Evolutionary conservation across 1,140 invertebrate species (phyloP).

Genomic region (Ceratosolen solmsi): DNA sequence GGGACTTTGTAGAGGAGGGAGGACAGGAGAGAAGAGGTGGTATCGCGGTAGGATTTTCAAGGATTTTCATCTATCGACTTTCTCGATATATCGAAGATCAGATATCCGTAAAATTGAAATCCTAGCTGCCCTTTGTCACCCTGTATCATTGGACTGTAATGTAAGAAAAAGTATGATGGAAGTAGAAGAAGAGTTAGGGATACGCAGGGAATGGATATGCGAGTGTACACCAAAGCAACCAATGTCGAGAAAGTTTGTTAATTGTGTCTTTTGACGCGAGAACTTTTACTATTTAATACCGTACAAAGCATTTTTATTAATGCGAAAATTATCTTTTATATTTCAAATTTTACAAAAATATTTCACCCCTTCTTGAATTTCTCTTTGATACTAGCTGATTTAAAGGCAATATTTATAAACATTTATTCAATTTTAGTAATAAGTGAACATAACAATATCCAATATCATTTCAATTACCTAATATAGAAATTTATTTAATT

Average conservation of each 20-base stretch:
- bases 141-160: neutral
- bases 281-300: too few species aligned
- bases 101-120: slow-evolving; percentile 48
- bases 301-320: too few species aligned
- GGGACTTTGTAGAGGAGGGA: neutral
- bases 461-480: too few species aligned
- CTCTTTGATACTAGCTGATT: too few species aligned
- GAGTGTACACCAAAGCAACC: neutral
- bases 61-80: slow-evolving; percentile 30
- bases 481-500: too few species aligned
- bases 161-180: neutral
- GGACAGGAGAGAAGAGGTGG: neutral
- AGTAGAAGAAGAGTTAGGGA: neutral
- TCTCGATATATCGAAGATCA: slow-evolving; percentile 33
- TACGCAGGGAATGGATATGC: neutral
- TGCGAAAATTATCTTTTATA: too few species aligned
- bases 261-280: slow-evolving; percentile 4
- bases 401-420: too few species aligned
- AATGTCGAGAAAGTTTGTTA: slow-evolving; percentile 29
- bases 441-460: too few species aligned
- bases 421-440: too few species aligned
- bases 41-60: neutral
- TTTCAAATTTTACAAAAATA: too few species aligned
- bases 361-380: too few species aligned
- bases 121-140: slow-evolving; percentile 7